These are phyloP conservation scores for Phataginus tetradactyla DNA, from an alignment of 2,797 vertebrate species.

Conservation along the genomic window DNA sequence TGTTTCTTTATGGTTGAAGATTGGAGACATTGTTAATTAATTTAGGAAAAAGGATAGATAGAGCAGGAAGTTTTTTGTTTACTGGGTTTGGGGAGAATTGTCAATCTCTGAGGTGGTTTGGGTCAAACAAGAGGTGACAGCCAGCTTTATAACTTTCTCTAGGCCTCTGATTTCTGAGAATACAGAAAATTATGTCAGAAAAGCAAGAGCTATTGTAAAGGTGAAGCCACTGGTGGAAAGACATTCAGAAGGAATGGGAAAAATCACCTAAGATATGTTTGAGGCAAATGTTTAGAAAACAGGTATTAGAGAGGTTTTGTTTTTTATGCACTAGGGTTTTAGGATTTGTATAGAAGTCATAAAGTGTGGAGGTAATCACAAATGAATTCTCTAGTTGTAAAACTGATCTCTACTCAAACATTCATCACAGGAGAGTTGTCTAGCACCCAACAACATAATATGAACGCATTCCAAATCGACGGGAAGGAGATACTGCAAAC, in stretches of 20 bases:
- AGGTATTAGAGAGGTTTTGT: not conserved
- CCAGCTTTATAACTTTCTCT: not conserved
- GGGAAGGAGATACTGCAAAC: not conserved
- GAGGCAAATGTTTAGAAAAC: not conserved
- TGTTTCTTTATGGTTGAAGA: not conserved
- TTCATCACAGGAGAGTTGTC: not conserved
- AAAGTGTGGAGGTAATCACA: slow-evolving; percentile 5
- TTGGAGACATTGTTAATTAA: not conserved
- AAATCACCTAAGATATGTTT: not conserved
- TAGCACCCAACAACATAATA: not conserved
- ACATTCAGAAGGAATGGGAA: not conserved
- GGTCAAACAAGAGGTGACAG: not conserved
- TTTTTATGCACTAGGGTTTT: not conserved
- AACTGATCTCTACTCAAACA: not conserved
- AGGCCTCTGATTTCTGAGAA: not conserved
- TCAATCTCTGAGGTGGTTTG: not conserved
- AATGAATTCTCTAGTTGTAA: not conserved
- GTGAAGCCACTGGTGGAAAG: not conserved
- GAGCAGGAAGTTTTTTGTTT: slow-evolving; percentile 10
- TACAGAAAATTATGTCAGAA: not conserved
- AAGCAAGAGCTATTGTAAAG: not conserved
- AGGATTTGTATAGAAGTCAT: slow-evolving; percentile 20
- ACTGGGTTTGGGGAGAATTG: not conserved
- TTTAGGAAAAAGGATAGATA: not conserved
- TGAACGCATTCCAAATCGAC: not conserved